These are phyloP conservation scores for Poecilia wingei DNA, from an alignment of 2,797 vertebrate genomes.

Conservation along the genomic window DNA sequence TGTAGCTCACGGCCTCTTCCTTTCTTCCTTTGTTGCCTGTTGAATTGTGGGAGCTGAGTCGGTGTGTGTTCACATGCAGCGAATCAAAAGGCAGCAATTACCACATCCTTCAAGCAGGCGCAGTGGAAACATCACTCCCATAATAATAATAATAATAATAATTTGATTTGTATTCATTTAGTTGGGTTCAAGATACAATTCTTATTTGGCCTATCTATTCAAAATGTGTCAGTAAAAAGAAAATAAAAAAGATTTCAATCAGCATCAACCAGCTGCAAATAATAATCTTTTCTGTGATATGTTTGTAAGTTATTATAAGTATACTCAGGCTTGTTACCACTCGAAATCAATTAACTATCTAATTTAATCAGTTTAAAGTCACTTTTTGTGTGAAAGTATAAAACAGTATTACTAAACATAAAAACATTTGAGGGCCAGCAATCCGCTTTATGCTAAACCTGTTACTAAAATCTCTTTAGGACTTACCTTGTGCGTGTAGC, in stretches of 20 bases:
- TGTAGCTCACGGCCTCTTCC: constrained; percentile 75
- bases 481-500: neutral
- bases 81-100: constrained; percentile 30
- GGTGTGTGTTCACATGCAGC: constrained; percentile 8
- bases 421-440: neutral
- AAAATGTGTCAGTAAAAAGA: neutral
- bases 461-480: neutral
- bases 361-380: neutral
- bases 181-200: neutral
- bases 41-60: constrained; percentile 80
- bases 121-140: constrained; percentile 8
- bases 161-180: neutral
- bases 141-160: neutral
- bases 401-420: neutral
- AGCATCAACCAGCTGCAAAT: neutral
- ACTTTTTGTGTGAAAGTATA: neutral
- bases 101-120: constrained; percentile 26
- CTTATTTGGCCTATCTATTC: neutral
- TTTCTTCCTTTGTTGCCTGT: constrained; percentile 86
- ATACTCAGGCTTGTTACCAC: neutral
- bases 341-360: neutral
- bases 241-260: neutral
- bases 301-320: neutral
- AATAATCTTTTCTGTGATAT: neutral
- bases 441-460: neutral